These are phyloP conservation scores for Indicator indicator DNA, from an alignment of 2,113 vertebrate genomes.

Conservation along the genomic window DNA sequence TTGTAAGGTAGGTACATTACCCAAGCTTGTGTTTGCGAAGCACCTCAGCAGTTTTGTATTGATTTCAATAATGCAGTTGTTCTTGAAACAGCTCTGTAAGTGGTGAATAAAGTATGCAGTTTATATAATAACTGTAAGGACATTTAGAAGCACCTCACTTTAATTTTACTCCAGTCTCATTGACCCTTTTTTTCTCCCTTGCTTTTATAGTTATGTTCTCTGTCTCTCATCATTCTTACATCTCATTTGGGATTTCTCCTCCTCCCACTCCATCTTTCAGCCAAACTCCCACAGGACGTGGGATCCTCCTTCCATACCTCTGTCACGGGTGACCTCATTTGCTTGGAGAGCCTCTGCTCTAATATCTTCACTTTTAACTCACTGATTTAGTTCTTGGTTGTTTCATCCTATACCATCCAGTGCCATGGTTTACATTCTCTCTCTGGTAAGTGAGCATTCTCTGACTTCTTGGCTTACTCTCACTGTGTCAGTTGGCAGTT, in stretches of 20 bases:
- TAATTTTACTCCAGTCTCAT: background rate
- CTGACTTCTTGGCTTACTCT: background rate
- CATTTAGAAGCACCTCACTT: background rate
- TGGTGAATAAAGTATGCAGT: background rate
- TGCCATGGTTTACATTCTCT: background rate
- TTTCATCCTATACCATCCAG: background rate
- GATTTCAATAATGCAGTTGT: conserved; percentile 9
- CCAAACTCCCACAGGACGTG: background rate
- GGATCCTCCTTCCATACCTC: background rate
- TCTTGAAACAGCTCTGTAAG: conserved; percentile 12
- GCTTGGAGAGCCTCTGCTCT: background rate
- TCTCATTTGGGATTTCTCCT: background rate
- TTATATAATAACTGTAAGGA: background rate
- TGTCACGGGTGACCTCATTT: background rate
- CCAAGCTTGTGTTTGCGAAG: background rate
- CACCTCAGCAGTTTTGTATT: background rate
- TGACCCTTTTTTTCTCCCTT: background rate
- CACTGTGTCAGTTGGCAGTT: background rate
- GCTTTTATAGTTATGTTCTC: background rate
- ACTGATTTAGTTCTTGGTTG: background rate
- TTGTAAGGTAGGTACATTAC: background rate
- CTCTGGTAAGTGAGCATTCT: background rate
- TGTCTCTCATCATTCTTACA: background rate
- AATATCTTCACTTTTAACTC: background rate
- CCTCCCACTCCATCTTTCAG: background rate